These are phyloP conservation scores for Blennius ocellaris DNA, from an alignment of 2,113 vertebrate species.

Conservation along the genomic window DNA sequence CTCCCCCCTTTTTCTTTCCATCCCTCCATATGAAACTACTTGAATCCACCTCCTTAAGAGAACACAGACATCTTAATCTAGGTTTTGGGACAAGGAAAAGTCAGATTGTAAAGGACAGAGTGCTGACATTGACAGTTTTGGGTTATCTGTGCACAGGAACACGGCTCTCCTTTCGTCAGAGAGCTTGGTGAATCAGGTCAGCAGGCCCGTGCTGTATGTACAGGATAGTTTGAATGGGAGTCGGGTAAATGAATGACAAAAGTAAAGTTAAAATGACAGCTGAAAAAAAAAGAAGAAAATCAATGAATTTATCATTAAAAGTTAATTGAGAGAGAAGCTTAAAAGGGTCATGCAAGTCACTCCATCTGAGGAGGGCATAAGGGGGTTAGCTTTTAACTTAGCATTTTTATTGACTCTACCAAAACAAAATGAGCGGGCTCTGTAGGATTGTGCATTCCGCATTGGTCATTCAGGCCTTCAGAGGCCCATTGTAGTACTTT, in stretches of 20 bases:
- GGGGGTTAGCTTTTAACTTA: conserved; percentile 89
- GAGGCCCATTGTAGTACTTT: conserved; percentile 94
- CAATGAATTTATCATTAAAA: conserved; percentile 80
- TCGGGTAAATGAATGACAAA: neutral
- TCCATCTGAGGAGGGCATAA: conserved; percentile 77
- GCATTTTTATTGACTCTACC: conserved; percentile 99
- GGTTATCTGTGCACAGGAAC: no score
- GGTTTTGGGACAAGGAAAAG: conserved; percentile 31
- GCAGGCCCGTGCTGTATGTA: neutral
- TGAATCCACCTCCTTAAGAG: conserved; percentile 48
- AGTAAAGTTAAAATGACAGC: conserved; percentile 8
- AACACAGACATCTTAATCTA: conserved; percentile 72
- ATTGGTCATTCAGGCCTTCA: conserved; percentile 95
- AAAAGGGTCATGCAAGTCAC: conserved; percentile 79
- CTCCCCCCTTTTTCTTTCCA: conserved; percentile 26
- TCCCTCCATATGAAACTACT: conserved; percentile 46
- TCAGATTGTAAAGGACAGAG: conserved; percentile 28
- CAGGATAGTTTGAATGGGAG: neutral
- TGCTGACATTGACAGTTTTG: neutral
- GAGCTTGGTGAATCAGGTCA: no score
- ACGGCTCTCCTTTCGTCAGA: no score
- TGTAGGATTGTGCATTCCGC: conserved; percentile 95
- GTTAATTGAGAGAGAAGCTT: conserved; percentile 78
- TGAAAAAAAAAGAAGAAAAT: conserved; percentile 42
- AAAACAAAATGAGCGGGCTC: conserved; percentile 99